Conservation (phyloP, 2,113 vertebrate genomes). For the Catharus minimus region DNA sequence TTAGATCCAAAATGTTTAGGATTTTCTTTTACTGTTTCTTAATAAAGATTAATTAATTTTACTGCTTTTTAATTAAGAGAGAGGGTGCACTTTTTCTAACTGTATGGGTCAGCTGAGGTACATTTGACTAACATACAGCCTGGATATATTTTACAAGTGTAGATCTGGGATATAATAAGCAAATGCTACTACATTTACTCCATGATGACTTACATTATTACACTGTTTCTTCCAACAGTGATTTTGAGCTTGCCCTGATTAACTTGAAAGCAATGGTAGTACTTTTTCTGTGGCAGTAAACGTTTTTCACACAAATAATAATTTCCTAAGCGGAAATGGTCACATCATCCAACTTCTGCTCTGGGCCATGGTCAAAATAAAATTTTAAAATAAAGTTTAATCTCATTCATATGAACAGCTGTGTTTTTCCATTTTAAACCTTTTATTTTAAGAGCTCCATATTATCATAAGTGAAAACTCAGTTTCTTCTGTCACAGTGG, state of each 20-base stretch:
- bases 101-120: background rate
- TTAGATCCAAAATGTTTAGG: background rate
- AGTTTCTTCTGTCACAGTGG: constrained; percentile 12
- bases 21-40: constrained; percentile 4
- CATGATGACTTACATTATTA: background rate
- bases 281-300: background rate
- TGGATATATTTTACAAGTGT: background rate
- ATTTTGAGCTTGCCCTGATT: constrained; percentile 9
- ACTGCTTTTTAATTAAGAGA: background rate
- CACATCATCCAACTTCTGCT: constrained; percentile 36
- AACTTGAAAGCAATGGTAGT: background rate
- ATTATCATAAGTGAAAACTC: constrained; percentile 45
- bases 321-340: constrained; percentile 8
- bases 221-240: background rate
- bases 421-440: constrained; percentile 41
- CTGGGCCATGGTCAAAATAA: constrained; percentile 32
- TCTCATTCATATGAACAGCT: background rate
- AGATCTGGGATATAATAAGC: constrained; percentile 9
- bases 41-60: background rate
- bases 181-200: constrained; percentile 3
- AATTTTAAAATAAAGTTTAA: constrained; percentile 44
- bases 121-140: background rate
- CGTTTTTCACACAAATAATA: background rate
- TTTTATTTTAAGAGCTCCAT: constrained; percentile 51
- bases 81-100: background rate